Percentiles rank a stretch among this genome's conserved stretches.
Evolutionary conservation across 2,888 invertebrate genomes (phyloP).

Genomic region (Lasioglossum malachurum): DNA sequence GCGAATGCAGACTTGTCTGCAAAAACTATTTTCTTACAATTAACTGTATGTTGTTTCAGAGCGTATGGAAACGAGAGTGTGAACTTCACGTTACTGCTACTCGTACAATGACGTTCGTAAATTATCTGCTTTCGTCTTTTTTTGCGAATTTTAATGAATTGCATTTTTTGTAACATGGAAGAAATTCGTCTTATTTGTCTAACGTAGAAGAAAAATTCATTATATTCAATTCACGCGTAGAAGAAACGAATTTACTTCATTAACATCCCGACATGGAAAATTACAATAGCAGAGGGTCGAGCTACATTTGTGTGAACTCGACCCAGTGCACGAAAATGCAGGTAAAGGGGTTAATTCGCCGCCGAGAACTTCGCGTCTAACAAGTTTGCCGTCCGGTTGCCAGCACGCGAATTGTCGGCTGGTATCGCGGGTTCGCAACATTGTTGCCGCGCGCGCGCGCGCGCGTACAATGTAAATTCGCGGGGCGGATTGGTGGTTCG

Average conservation of each 20-base stretch:
- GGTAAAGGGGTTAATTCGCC: neutral
- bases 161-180: too few relatives aligned
- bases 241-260: too few relatives aligned
- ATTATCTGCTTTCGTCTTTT: neutral
- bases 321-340: neutral
- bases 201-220: too few relatives aligned
- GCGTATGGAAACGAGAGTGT: neutral
- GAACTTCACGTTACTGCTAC: neutral
- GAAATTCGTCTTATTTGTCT: too few relatives aligned
- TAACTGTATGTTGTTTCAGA: neutral
- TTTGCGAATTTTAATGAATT: neutral
- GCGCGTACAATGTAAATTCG: neutral
- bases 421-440: neutral
- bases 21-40: neutral
- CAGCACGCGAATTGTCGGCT: neutral
- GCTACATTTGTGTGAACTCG: neutral
- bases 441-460: neutral
- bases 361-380: neutral
- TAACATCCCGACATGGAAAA: neutral
- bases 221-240: too few relatives aligned
- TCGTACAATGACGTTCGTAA: neutral
- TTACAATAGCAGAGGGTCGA: neutral
- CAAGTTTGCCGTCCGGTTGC: neutral
- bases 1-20: neutral
- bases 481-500: neutral